Percentiles rank a stretch among this genome's conserved stretches.
phyloP scores from a whole-genome alignment of 2,888 invertebrate species.

The Phymatocera aterrima region DNA sequence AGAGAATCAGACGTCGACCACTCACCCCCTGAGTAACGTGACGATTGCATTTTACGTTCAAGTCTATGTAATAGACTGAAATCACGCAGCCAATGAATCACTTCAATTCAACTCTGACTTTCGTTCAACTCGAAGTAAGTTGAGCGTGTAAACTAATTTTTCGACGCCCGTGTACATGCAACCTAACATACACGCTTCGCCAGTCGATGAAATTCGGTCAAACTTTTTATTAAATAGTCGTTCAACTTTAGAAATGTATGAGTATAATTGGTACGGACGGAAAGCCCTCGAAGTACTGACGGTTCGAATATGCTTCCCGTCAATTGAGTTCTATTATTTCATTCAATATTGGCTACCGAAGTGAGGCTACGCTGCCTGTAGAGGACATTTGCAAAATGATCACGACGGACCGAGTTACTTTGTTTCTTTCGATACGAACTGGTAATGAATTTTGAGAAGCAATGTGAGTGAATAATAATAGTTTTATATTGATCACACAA shows the following conservation, averaged over 20 bases:
- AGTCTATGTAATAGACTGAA: background rate
- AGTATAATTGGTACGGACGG: background rate
- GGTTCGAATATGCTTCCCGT: background rate
- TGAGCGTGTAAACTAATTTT: background rate
- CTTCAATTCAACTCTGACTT: background rate
- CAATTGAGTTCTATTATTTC: background rate
- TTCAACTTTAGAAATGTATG: background rate
- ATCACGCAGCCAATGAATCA: background rate
- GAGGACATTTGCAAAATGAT: background rate
- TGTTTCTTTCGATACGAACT: background rate
- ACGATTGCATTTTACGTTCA: conserved; percentile 32
- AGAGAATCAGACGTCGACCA: background rate
- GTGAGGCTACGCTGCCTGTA: background rate
- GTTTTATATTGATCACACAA: background rate
- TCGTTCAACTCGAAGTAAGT: background rate
- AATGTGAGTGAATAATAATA: background rate
- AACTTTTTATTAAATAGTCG: background rate
- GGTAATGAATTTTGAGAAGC: background rate
- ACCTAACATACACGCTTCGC: conserved; percentile 8
- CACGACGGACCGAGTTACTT: background rate
- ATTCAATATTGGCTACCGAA: background rate
- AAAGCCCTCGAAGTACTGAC: background rate
- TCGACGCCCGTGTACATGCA: background rate
- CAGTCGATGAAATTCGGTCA: background rate
- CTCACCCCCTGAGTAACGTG: conserved; percentile 24